A percentile compares a stretch with the other conserved stretches of the same genome.
Conservation (phyloP, 2,113 vertebrate genomes). For the Phaethon lepturus region DNA sequence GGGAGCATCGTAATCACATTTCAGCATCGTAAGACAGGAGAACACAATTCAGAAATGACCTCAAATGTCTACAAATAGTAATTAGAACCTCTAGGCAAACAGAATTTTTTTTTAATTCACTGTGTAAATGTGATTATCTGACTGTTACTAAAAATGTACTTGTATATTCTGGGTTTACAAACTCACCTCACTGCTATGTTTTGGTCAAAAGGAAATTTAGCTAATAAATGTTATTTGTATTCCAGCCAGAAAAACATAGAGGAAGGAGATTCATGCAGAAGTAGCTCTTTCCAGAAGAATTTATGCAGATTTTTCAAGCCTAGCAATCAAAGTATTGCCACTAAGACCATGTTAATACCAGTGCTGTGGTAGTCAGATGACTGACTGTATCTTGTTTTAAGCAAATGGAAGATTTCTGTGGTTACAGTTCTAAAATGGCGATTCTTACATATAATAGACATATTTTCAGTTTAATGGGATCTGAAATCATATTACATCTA, state of each 20-base stretch:
- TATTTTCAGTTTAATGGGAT: background rate
- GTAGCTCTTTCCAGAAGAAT: background rate
- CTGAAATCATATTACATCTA: background rate
- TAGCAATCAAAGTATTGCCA: accelerated
- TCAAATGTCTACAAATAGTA: background rate
- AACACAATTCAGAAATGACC: background rate
- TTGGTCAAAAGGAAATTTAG: background rate
- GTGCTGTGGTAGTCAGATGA: background rate
- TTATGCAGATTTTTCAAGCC: background rate
- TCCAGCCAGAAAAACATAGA: background rate
- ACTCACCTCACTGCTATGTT: background rate
- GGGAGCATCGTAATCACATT: background rate
- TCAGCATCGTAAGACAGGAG: background rate
- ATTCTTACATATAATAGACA: background rate
- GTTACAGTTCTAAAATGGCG: background rate
- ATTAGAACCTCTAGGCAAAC: background rate
- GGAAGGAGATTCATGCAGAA: background rate
- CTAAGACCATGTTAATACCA: background rate
- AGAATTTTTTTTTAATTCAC: background rate
- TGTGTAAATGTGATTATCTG: background rate
- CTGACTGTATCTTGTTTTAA: background rate
- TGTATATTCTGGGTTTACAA: background rate
- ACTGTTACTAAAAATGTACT: background rate
- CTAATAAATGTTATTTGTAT: background rate
- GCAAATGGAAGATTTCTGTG: background rate